Evolutionary conservation across 2,888 invertebrate species (phyloP).

Genomic region (Tenthredo notha): DNA sequence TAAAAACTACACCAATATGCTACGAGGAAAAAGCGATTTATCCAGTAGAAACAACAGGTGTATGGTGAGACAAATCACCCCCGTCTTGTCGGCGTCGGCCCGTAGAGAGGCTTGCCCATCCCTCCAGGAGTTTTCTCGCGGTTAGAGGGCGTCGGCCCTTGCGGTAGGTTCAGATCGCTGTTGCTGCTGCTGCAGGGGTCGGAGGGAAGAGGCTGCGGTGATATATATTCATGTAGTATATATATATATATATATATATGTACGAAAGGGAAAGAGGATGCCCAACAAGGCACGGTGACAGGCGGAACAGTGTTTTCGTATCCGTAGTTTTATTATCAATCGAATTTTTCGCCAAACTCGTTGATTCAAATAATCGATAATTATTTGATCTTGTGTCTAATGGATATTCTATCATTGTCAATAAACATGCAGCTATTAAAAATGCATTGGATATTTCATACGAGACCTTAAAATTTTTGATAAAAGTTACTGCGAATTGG

Average conservation of each 20-base stretch:
- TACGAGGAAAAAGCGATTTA: not conserved
- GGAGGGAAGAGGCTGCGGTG: conserved; percentile 52
- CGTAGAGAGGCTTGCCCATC: conserved; percentile 51
- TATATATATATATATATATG: conserved; percentile 42
- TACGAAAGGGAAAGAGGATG: conserved; percentile 14
- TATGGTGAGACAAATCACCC: conserved; percentile 64
- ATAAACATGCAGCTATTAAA: not conserved
- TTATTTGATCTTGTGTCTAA: not conserved
- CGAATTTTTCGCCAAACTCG: not conserved
- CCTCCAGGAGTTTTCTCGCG: conserved; percentile 53
- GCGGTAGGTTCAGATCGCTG: conserved; percentile 56
- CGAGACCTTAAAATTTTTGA: not conserved
- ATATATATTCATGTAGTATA: conserved; percentile 49
- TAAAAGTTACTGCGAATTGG: not conserved
- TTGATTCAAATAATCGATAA: not conserved
- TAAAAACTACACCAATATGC: not conserved
- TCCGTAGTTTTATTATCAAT: not conserved
- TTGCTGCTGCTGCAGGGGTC: conserved; percentile 55
- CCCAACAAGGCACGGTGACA: conserved; percentile 1
- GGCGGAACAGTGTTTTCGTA: not conserved
- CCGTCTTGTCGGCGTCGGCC: conserved; percentile 55
- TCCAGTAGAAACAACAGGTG: conserved; percentile 71
- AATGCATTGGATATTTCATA: not conserved
- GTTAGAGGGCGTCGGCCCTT: conserved; percentile 57
- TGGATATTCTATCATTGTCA: not conserved